Evolutionary conservation across 2,888 invertebrate genomes (phyloP), one percentile per base, ranked within the genome.

Genomic region (Brachynemurus nebulosus): DNA sequence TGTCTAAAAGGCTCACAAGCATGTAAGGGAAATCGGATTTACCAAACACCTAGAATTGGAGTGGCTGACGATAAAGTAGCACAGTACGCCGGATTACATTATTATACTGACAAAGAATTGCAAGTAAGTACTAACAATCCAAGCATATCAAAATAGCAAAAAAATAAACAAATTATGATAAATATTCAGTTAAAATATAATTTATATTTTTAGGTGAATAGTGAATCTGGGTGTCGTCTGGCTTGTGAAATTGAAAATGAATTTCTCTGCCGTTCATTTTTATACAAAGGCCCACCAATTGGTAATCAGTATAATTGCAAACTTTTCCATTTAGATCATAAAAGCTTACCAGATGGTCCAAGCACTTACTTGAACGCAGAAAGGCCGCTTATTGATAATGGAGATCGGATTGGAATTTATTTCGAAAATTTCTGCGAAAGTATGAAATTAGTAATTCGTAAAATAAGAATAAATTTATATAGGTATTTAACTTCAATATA

Each of bases 221-320:
- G 84, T 47, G 86, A 90, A 58, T 76, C 84, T 0, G 90, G 86
- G n/a, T 92, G 92, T 58, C 77, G 83, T 44, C 67, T 89, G 46
- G 90, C 91, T 40, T 92, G 92, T 62, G 90, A 91, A 65, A 84
- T 90, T 47, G 92, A 92, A 64, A 85, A 84, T 45, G 91, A 92
- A 65, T 92, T 93, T 68, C 73, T 92, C 35, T 93, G 92, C 63
- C 77, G 92, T 60, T 75, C 90, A 48, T 72, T 84, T 74, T 60
- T 91, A 59, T 79, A 80, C 71, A 59, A 74, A 40, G 78, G 80
- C 2, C 68, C 75, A 20, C 78, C 79, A 1, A 69, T 72, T 48
- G 78, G 79, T 5, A 72, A 80, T 2, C 80, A 85, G 49, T 89
- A 90, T 71, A 92, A 92, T 66, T 93, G 92, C 64, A 80, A 90